Base-by-base conservation (phyloP, 2,113 vertebrate genomes). In the Aldabrachelys gigantea region DNA sequence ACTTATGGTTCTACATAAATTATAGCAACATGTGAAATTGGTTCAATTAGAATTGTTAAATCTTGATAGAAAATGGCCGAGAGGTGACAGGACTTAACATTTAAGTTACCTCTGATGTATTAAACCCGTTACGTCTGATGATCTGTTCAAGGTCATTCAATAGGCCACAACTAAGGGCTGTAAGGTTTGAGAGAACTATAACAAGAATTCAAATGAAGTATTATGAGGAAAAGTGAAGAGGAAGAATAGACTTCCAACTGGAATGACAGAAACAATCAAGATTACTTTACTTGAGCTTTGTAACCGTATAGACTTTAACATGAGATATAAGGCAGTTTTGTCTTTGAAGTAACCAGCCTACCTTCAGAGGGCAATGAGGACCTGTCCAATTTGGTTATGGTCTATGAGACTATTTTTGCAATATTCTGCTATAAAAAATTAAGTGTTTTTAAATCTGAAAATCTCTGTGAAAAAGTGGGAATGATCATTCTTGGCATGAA, bases 151-250 rank as follows among this genome's bases (percentile, higher is more conserved):
- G 80, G 49, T 84, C 80, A 62, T 35, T 57, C 75, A 92, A 62
- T 38, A 57, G 83, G 41, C n/a, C 35, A 5, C 5, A 87, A 91
- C 27, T 47, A 93, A 89, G 2, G 8, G 22, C 25, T 76, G 21
- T 76, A 76, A 44, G 11, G 29, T 89, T 79, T 79, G 31, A 78
- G 13, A 75, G 19, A 72, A n/a, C 65, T 38, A n/a, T 21, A 72
- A 72, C 38, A 96, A 85, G 53, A 95, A 94, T 92, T 94, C 86
- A 75, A 91, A 81, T 72, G 8, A 22, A 9, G 65, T 96, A 89
- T 82, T 92, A 17, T 49, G 50, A 3, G n/a, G 14, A 8, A 80
- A 54, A 19, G 83, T 35, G 80, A 95, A 94, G 88, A 83, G 25
- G 22, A 49, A 92, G 35, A 92, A 95, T 0, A 0, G 65, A 83